Base-by-base conservation (phyloP, 2,113 vertebrate genomes). In the Vidua chalybeata region DNA sequence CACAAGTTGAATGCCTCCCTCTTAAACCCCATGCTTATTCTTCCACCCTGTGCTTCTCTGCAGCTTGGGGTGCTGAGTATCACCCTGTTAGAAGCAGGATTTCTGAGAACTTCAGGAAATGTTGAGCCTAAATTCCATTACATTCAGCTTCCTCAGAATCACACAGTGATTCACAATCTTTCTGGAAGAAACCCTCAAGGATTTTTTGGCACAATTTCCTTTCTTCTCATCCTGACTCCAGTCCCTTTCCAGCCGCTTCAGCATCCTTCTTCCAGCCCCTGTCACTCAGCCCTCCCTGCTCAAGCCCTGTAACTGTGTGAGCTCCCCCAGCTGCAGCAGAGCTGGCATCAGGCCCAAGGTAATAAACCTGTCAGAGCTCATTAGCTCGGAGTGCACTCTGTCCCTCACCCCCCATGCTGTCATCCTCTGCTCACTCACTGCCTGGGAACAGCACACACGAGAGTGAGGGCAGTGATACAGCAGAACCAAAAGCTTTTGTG, bases 261-360 rank as follows among this genome's bases (percentile, higher is more conserved):
- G 23, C 23, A 10, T 21, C 3, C 15, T 17, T 79, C n/a, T 35
- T 23, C 19, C 58, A 61, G 41, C 31, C 72, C 15, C 52, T 89
- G 54, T 55, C 30, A 1, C 76, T 84, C 63, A n/a, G 8, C 43
- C 27, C 54, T 83, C 21, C 9, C 33, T 75, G 83, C 45, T 55
- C 11, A 20, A 30, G 46, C 9, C 3, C 56, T 7, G 0, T 6
- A 5, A 5, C 16, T 18, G 27, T 46, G 58, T 11, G 8, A 33
- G 23, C 28, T 82, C 5, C 12, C 43, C 45, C 49, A 72, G 78
- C 54, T 66, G 78, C 6, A 72, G 41, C 67, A 68, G 58, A 2
- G 58, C 52, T 93, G 67, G 49, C 62, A 68, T 0, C 6, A 41
- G 48, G 31, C 58, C 82, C 67, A 33, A 72, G 45, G 52, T 46